Evolutionary conservation across 37 sponge, comb jelly and placozoan species (phyloP).

Genomic region (Amphimedon queenslandica): DNA sequence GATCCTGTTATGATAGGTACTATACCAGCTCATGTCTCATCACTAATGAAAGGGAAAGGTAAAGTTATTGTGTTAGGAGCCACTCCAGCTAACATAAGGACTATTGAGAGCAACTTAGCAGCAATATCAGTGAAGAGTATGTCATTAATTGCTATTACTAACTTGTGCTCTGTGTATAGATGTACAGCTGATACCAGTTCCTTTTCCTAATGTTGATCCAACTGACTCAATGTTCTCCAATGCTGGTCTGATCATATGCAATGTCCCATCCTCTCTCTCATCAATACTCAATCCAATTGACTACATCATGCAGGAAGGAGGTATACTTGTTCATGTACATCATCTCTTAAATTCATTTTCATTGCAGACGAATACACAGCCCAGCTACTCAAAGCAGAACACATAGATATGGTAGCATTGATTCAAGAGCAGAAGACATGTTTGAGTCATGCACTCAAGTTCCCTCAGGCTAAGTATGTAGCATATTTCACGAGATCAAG

Average conservation of each 20-base stretch:
- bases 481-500: constrained; percentile 21
- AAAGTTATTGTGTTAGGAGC: constrained; percentile 30
- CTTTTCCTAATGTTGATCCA: constrained; percentile 16
- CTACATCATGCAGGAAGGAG: constrained; percentile 61
- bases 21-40: constrained; percentile 21
- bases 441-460: not conserved
- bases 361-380: not conserved
- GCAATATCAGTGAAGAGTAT: constrained; percentile 40
- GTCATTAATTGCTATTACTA: too few relatives aligned
- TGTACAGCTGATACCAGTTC: constrained; percentile 26
- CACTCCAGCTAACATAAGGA: not conserved
- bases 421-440: not conserved
- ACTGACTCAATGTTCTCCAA: constrained; percentile 3
- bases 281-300: constrained; percentile 43
- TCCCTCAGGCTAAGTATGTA: constrained; percentile 11
- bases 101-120: not conserved
- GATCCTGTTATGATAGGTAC: constrained; percentile 26
- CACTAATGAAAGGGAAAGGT: not conserved
- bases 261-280: constrained; percentile 25
- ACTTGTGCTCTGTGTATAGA: too few relatives aligned
- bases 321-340: not conserved
- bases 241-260: constrained; percentile 31
- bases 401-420: not conserved
- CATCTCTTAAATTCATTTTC: not conserved
- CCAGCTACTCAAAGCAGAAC: not conserved